These are phyloP conservation scores for Ophiodon elongatus DNA, from an alignment of 2,113 vertebrate species.

Conservation along the genomic window DNA sequence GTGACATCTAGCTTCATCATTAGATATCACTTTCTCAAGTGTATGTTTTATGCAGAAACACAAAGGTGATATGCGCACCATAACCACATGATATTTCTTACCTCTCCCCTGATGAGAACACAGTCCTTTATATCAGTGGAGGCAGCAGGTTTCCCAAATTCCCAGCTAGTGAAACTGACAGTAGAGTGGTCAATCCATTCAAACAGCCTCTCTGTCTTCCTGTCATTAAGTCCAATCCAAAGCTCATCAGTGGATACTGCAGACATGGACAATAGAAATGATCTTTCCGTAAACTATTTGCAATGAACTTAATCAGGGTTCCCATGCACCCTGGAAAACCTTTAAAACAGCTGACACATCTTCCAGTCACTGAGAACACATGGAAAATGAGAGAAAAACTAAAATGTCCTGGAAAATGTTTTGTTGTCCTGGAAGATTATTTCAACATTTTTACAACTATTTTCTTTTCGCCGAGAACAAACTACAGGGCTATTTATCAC, in stretches of 20 bases:
- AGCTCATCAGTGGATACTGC: slow-evolving; percentile 86
- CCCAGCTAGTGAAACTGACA: slow-evolving; percentile 89
- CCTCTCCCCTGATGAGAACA: slow-evolving; percentile 89
- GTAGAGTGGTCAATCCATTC: slow-evolving; percentile 90
- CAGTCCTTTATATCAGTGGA: slow-evolving; percentile 85
- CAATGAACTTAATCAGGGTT: neutral
- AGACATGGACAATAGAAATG: neutral
- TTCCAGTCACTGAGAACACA: neutral
- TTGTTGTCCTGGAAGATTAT: neutral
- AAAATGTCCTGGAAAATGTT: too few relatives aligned
- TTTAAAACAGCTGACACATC: neutral
- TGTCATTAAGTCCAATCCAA: slow-evolving; percentile 93
- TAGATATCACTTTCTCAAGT: neutral
- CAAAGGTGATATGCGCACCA: neutral
- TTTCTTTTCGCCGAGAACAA: too few relatives aligned
- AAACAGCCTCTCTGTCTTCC: slow-evolving; percentile 88
- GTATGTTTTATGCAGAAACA: neutral
- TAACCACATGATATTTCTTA: slow-evolving; percentile 51
- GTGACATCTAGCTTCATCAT: neutral
- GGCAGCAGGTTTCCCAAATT: slow-evolving; percentile 86
- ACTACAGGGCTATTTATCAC: too few relatives aligned
- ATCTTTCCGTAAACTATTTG: neutral
- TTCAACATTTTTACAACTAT: too few relatives aligned
- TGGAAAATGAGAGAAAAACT: neutral
- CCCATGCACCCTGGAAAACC: neutral